Percentiles rank a stretch among this genome's conserved stretches.
Conservation (phyloP, 1,140 invertebrate species). For the Maniola jurtina region DNA sequence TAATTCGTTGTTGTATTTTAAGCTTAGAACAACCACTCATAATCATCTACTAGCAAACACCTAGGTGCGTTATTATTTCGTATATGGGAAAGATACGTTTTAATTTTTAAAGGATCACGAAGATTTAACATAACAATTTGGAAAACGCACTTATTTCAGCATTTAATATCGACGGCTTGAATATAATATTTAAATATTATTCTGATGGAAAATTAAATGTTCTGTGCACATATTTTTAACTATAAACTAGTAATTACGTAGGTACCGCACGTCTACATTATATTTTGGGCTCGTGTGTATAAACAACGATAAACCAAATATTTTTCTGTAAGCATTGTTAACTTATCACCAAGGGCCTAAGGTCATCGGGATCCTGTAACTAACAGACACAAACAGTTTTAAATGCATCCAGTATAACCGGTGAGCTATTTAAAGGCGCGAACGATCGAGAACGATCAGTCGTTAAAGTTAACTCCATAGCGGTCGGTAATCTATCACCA, state of each 20-base stretch:
- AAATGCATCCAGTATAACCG: slow-evolving; percentile 43
- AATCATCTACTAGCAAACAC: no score
- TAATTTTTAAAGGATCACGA: no score
- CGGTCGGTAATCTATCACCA: slow-evolving; percentile 29
- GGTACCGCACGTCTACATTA: slow-evolving; percentile 7
- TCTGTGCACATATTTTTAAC: slow-evolving; percentile 17
- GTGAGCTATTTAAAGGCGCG: slow-evolving; percentile 54
- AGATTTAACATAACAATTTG: no score
- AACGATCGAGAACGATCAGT: slow-evolving; percentile 42
- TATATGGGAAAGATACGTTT: no score
- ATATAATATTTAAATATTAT: neutral
- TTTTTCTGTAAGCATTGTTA: slow-evolving; percentile 36
- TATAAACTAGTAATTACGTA: neutral
- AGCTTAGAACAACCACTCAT: no score
- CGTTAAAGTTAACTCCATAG: slow-evolving; percentile 26
- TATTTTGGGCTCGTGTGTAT: slow-evolving; percentile 11
- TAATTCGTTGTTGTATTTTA: no score
- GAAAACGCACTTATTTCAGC: no score
- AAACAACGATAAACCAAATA: slow-evolving; percentile 48
- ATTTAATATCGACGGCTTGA: no score
- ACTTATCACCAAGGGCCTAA: slow-evolving; percentile 58
- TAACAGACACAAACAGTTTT: slow-evolving; percentile 48
- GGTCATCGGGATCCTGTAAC: slow-evolving; percentile 50
- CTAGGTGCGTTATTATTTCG: no score
- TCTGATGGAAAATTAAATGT: neutral